These are phyloP conservation scores for Drosophila bifasciata DNA, from an alignment of 1,140 invertebrate species.

Conservation along the genomic window DNA sequence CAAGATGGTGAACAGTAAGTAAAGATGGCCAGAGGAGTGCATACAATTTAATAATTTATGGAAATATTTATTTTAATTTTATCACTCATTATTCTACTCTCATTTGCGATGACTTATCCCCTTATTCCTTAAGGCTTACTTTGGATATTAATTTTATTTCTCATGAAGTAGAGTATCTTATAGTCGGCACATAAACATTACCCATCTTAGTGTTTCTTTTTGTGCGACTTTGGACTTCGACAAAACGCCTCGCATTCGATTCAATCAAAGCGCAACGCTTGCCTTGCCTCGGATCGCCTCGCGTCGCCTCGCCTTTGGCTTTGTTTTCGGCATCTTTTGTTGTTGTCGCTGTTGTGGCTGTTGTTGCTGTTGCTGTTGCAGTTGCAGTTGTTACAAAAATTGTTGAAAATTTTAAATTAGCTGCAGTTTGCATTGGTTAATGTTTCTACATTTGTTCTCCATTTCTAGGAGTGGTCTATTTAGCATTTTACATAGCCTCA, in stretches of 20 bases:
- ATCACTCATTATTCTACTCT: too few relatives aligned
- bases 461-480: constrained; percentile 64
- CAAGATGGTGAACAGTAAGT: too few relatives aligned
- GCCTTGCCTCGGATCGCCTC: constrained; percentile 44
- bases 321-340: constrained; percentile 78
- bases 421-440: constrained; percentile 71
- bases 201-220: constrained; percentile 15
- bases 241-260: constrained; percentile 68
- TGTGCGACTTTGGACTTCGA: constrained; percentile 40
- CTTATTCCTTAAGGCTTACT: too few relatives aligned
- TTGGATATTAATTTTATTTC: not conserved
- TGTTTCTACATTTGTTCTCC: constrained; percentile 48
- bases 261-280: constrained; percentile 79
- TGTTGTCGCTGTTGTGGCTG: constrained; percentile 38
- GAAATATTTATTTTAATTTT: too few relatives aligned
- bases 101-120: too few relatives aligned
- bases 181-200: not conserved
- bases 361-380: constrained; percentile 10
- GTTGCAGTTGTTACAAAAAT: constrained; percentile 54
- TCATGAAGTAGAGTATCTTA: not conserved
- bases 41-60: too few relatives aligned
- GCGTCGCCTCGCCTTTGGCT: constrained; percentile 62
- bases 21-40: too few relatives aligned
- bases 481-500: constrained; percentile 40
- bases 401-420: constrained; percentile 80